Conservation (phyloP, 1,140 invertebrate species). For the Tachypleus tridentatus region DNA sequence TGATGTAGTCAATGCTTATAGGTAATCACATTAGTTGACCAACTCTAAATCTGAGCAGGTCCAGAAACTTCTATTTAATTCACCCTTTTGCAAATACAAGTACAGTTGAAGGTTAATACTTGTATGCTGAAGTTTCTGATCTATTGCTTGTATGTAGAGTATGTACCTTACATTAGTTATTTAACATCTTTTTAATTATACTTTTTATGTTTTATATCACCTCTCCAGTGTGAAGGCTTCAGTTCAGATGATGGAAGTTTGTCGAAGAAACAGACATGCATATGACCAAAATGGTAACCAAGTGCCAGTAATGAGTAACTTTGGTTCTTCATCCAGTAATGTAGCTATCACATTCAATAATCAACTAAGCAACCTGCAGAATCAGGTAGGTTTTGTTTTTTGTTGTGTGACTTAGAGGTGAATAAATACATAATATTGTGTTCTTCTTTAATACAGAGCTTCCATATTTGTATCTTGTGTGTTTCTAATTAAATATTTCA, state of each 20-base stretch:
- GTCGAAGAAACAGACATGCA: slow-evolving; percentile 28
- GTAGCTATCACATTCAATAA: slow-evolving; percentile 82
- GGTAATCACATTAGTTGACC: no score
- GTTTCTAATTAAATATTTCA: no score
- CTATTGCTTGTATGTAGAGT: no score
- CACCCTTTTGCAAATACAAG: no score
- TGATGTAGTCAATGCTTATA: no score
- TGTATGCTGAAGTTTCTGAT: no score
- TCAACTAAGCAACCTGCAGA: slow-evolving; percentile 41
- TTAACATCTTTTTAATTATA: background rate
- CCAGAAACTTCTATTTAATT: no score
- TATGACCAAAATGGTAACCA: slow-evolving; percentile 23
- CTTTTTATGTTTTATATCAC: background rate
- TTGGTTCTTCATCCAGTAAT: slow-evolving; percentile 59
- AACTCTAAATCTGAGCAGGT: no score
- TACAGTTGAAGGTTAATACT: no score
- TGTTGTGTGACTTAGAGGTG: background rate
- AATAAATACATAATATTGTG: no score
- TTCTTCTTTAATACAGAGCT: no score
- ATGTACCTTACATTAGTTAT: background rate
- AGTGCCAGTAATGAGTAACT: slow-evolving; percentile 44
- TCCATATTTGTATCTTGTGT: no score
- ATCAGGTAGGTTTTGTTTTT: slow-evolving; percentile 29
- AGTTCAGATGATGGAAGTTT: slow-evolving; percentile 93
- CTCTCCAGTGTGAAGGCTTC: slow-evolving; percentile 61